Base-by-base conservation (phyloP, 2,797 vertebrate species). In the Lophotriccus pileatus region DNA sequence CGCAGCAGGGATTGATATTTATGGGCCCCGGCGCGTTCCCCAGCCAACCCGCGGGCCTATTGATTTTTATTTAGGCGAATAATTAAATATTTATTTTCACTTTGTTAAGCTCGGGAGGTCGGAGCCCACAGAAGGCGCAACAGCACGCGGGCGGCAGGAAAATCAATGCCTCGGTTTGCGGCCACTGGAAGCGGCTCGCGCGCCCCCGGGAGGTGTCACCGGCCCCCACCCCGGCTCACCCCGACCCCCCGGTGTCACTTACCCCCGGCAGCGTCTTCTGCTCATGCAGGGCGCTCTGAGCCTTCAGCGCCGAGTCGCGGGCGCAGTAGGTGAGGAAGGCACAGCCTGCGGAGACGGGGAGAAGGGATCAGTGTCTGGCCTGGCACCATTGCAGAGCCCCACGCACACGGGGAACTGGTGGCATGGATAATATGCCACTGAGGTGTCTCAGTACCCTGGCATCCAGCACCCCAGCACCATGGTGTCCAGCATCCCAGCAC, bases 241-340 rank as follows among this genome's bases (percentile, higher is more conserved):
- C 37, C 0, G 0, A 46, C 15, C 32, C n/a, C 19, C 49, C 12
- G 6, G 23, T 23, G 44, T 56, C 89, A 93, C 94, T 96, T 49
- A 95, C 95, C 95, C 95, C 95, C 0, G 95, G 95, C 88, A 96
- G 93, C 0, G 99, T 99, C 98, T 99, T 99, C 98, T 99, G 99
- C 98, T 99, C 99, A 2, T 99, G 99, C 95, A 99, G 98, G 87
- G 99, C 99, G 53, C 98, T 99, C 98, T 99, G 99, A 60, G 99
- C 99, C 98, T 99, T 99, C 97, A 99, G 98, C 77, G 99, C 99
- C 11, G 99, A 99, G 97, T 99, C 99, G 34, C 99, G 99, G 98
- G 99, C 99, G 98, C 99, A 99, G 98, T 99, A 99, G 97, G 99
- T 99, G 97, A 99, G 98, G 98, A 99, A 96, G 88, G 96, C 96